Percentiles rank a stretch among this genome's conserved stretches.
These are phyloP conservation scores for Epinephelus coioides DNA, from an alignment of 2,797 vertebrate genomes.

Conservation along the genomic window DNA sequence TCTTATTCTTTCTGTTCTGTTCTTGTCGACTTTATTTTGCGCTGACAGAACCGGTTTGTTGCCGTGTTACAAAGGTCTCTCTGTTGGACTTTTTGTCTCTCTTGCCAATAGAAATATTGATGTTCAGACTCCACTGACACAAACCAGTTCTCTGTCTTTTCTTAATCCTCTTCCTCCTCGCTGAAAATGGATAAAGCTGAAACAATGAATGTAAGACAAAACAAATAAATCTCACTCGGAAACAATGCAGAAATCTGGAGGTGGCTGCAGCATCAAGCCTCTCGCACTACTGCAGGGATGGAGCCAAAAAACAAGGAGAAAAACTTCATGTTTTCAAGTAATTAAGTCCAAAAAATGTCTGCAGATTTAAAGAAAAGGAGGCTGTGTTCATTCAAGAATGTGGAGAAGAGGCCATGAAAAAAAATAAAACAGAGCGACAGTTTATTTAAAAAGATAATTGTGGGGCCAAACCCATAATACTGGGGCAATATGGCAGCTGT, in stretches of 20 bases:
- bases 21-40: neutral
- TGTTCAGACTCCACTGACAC: conserved; percentile 18
- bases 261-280: neutral
- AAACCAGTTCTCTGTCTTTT: conserved; percentile 57
- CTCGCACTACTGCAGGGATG: neutral
- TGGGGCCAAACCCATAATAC: neutral
- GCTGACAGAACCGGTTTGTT: conserved; percentile 58
- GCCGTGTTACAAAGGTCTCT: conserved; percentile 23
- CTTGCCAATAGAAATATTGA: conserved; percentile 68
- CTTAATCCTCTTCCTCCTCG: conserved; percentile 44
- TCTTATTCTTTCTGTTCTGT: neutral
- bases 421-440: neutral
- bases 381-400: neutral
- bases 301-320: neutral
- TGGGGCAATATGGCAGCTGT: neutral
- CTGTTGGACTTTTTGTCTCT: conserved; percentile 40
- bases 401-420: neutral
- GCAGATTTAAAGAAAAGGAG: neutral
- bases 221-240: neutral
- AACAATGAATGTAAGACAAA: no score
- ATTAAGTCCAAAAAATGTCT: no score
- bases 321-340: neutral
- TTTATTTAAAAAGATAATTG: conserved; percentile 7
- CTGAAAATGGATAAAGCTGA: conserved; percentile 18
- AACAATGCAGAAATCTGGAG: neutral